Base-by-base conservation (phyloP, 2,888 invertebrate genomes). In the Papilio elwesi region DNA sequence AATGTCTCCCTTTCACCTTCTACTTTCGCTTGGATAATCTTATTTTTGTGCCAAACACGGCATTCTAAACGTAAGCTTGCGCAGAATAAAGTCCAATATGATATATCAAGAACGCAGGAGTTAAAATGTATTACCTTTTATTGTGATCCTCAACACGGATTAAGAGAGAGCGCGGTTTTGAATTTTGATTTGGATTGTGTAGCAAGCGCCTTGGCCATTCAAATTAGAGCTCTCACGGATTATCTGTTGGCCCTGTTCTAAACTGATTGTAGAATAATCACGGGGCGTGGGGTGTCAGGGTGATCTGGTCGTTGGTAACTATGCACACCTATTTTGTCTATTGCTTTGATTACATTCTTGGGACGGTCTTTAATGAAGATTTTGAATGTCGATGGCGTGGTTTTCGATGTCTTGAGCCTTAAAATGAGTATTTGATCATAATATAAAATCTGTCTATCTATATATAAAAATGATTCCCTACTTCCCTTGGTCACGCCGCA, bases 101-200 rank as follows among this genome's bases (percentile, higher is more conserved):
- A 79, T 71, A 57, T 70, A 82, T 75, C 83, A 78, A 78, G 77
- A 74, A 74, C 69, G 75, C 79, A 80, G 81, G 88, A 92, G 90
- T 91, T 92, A 90, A 92, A 93, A 93, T 93, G 92, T 93, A 92
- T 92, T 93, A 93, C 93, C 93, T 93, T 93, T 93, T 93, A 93
- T 93, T 93, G 93, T 93, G 92, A 92, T 92, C 93, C 91, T 91
- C 91, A 92, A 91, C 92, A 90, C 90, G 93, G 93, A 93, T 93
- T 93, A 93, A 93, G 93, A 93, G 92, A 90, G 92, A 86, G 91
- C 90, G 93, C 92, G 93, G 93, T 93, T 93, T 93, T 92, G 93
- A 93, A 93, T 93, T 93, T 91, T 93, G 93, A 93, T 93, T 93
- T 87, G 92, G 87, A 92, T 90, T 92, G 91, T 92, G 91, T 91